Conservation (phyloP, 1,140 invertebrate species). For the Pseudachorutes palmiensis region DNA sequence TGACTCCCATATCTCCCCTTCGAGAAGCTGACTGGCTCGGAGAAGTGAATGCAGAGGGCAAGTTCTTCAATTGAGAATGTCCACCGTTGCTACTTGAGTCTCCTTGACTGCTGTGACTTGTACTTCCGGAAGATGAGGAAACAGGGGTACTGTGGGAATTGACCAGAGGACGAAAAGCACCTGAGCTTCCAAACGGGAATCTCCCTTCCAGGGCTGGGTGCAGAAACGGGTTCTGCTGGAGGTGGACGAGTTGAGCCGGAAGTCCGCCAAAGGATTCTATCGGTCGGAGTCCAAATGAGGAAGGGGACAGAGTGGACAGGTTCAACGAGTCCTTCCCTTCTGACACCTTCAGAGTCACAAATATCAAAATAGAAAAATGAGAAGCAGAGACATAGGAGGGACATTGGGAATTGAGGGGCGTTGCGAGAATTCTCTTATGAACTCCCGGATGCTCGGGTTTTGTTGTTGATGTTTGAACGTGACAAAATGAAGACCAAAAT, state of each 20-base stretch:
- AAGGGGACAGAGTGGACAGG: slow-evolving; percentile 39
- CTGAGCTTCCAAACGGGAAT: slow-evolving; percentile 43
- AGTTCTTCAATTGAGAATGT: slow-evolving; percentile 9
- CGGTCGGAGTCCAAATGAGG: slow-evolving; percentile 49
- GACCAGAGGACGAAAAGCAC: slow-evolving; percentile 42
- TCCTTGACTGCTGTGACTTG: too few species aligned
- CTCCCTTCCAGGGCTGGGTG: slow-evolving; percentile 40
- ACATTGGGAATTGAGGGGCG: not conserved
- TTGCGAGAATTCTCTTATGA: too few species aligned
- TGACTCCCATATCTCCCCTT: not conserved
- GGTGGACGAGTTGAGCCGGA: slow-evolving; percentile 49
- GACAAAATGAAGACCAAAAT: too few species aligned
- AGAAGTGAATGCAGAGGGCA: not conserved
- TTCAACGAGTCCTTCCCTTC: slow-evolving; percentile 34
- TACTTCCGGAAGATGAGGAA: too few species aligned
- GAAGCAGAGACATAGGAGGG: not conserved
- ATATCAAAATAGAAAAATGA: not conserved
- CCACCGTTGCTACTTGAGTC: not conserved
- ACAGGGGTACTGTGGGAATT: too few species aligned
- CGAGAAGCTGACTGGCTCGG: not conserved
- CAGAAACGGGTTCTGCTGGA: slow-evolving; percentile 48
- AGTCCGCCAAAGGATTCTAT: slow-evolving; percentile 50
- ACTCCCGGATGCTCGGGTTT: too few species aligned
- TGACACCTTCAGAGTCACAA: slow-evolving; percentile 21
- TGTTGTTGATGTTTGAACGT: too few species aligned